These are phyloP conservation scores for Drosophila sulfurigaster DNA, from an alignment of 1,140 invertebrate genomes.

Conservation along the genomic window DNA sequence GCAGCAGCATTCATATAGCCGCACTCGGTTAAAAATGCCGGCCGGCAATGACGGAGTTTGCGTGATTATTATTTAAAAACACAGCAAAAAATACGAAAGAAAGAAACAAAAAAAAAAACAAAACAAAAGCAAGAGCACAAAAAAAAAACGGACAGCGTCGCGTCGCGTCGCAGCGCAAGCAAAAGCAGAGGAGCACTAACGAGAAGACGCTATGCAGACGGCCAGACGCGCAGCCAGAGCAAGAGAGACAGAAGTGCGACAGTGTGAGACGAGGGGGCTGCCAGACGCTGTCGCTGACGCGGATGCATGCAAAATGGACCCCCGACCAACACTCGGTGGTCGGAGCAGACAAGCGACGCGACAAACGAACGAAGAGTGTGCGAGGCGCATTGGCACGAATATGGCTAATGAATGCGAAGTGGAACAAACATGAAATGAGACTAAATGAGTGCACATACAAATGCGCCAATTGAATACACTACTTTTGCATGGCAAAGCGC, in stretches of 20 bases:
- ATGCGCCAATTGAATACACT: constrained; percentile 38
- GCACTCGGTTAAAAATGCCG: constrained; percentile 74
- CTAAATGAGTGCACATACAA: neutral
- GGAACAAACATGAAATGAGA: constrained; percentile 55
- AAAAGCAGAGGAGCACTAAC: constrained; percentile 24
- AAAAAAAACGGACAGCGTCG: constrained; percentile 11
- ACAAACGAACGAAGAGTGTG: constrained; percentile 15
- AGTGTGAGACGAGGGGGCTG: neutral
- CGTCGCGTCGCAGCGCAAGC: neutral
- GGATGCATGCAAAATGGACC: constrained; percentile 74
- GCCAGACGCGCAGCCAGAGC: constrained; percentile 14
- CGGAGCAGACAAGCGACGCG: neutral
- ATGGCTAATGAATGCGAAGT: constrained; percentile 79
- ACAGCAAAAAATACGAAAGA: constrained; percentile 15
- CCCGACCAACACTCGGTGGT: neutral
- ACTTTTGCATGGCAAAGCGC: neutral
- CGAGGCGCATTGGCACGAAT: constrained; percentile 59
- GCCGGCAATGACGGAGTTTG: constrained; percentile 68
- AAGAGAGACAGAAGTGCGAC: too few species aligned
- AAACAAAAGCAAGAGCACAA: neutral
- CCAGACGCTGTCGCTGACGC: constrained; percentile 25
- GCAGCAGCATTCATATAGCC: constrained; percentile 22
- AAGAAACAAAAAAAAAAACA: constrained; percentile 17
- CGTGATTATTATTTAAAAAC: constrained; percentile 56
- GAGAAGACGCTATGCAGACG: constrained; percentile 22